phyloP scores from a whole-genome alignment of 2,113 vertebrate genomes.

The Mesembrinibis cayennensis region DNA sequence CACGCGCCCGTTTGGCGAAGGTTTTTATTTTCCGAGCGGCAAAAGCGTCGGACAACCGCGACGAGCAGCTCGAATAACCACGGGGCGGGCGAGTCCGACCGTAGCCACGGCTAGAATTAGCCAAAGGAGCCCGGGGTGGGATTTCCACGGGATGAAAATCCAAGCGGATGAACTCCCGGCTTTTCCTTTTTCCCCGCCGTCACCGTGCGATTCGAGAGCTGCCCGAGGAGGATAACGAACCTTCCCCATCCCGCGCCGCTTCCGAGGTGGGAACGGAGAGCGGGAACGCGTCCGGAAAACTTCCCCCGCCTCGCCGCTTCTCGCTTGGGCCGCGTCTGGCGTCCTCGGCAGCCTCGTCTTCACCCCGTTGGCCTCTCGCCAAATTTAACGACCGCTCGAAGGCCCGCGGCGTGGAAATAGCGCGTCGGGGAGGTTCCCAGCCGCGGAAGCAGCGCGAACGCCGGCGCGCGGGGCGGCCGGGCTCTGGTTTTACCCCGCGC shows the following conservation, averaged over 20 bases:
- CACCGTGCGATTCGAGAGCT: background rate
- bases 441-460: fast-evolving
- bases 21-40: fast-evolving
- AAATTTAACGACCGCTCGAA: background rate
- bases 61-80: background rate
- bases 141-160: background rate
- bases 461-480: too few species aligned
- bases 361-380: background rate
- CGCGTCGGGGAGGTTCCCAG: background rate
- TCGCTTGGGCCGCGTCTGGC: fast-evolving
- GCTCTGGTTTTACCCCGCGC: background rate
- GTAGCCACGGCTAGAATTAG: background rate
- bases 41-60: background rate
- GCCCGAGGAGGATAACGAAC: background rate
- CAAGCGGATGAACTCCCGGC: background rate
- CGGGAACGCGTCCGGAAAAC: too few species aligned
- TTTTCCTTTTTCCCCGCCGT: background rate
- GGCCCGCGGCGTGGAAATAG: too few species aligned
- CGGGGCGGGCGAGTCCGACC: background rate
- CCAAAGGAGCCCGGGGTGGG: background rate
- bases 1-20: background rate
- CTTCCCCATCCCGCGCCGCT: fast-evolving
- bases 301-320: background rate
- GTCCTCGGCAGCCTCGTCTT: background rate
- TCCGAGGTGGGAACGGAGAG: too few species aligned